Percentiles rank a stretch among this genome's conserved stretches.
Evolutionary conservation across 1,140 invertebrate genomes (phyloP).

Genomic region (Psix sp.): DNA sequence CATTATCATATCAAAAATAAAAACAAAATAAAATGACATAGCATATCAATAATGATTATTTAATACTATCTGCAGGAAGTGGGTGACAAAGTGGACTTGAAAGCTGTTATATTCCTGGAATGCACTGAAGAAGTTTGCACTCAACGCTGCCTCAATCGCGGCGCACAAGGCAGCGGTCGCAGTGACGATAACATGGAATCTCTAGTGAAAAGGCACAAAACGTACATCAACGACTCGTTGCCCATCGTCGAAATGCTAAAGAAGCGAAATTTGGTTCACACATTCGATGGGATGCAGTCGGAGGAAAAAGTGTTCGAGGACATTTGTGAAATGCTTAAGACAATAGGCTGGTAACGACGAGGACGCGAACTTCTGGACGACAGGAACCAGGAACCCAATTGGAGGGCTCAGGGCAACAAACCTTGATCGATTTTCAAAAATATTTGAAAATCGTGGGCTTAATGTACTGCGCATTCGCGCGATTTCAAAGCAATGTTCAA

Average conservation of each 20-base stretch:
- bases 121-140: slow-evolving; percentile 91
- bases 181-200: slow-evolving; percentile 96
- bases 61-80: slow-evolving; percentile 86
- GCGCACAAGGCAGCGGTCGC: slow-evolving; percentile 92
- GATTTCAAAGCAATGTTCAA: too few species aligned
- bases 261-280: slow-evolving; percentile 83
- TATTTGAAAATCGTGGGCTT: too few species aligned
- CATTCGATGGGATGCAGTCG: slow-evolving; percentile 84
- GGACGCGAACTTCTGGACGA: background rate
- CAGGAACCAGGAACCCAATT: too few species aligned
- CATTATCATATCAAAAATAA: too few species aligned
- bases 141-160: slow-evolving; percentile 89
- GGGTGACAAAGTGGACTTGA: slow-evolving; percentile 88
- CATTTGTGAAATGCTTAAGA: slow-evolving; percentile 75
- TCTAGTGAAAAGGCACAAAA: slow-evolving; percentile 92
- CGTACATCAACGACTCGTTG: slow-evolving; percentile 93
- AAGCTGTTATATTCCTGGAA: slow-evolving; percentile 96
- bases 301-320: slow-evolving; percentile 84
- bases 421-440: too few species aligned
- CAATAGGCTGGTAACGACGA: slow-evolving; percentile 71
- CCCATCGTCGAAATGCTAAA: slow-evolving; percentile 95
- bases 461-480: too few species aligned
- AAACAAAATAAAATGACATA: background rate
- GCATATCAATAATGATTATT: background rate
- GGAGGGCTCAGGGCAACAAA: too few species aligned